Conservation (phyloP, 2,888 invertebrate genomes). For the Cyrtodaria siliqua region DNA sequence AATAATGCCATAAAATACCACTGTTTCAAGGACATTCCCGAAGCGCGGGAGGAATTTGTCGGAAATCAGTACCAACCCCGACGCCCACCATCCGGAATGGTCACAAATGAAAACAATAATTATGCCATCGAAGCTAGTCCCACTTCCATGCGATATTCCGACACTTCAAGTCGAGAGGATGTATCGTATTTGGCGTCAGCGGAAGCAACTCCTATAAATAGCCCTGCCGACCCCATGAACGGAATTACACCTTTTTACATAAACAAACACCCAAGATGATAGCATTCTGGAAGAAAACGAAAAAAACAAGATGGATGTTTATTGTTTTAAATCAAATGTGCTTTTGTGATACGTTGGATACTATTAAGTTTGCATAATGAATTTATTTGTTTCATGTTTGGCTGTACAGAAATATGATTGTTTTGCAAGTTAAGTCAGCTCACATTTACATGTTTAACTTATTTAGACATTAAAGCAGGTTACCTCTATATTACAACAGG, state of each 20-base stretch:
- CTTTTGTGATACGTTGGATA: too few species aligned
- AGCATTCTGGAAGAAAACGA: not conserved
- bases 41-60: slow-evolving; percentile 78
- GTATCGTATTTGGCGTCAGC: slow-evolving; percentile 47
- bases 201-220: slow-evolving; percentile 35
- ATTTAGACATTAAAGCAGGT: too few species aligned
- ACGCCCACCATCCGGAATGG: slow-evolving; percentile 30
- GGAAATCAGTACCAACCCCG: slow-evolving; percentile 73
- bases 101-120: slow-evolving; percentile 57
- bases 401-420: too few species aligned
- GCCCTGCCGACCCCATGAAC: not conserved
- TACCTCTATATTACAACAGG: too few species aligned
- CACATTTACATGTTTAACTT: too few species aligned
- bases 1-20: slow-evolving; percentile 79
- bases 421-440: too few species aligned
- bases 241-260: slow-evolving; percentile 36
- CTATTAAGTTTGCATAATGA: too few species aligned
- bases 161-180: slow-evolving; percentile 60
- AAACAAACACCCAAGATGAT: slow-evolving; percentile 45
- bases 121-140: slow-evolving; percentile 64
- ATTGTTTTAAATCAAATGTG: too few species aligned
- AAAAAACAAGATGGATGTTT: too few species aligned
- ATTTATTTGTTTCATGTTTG: too few species aligned
- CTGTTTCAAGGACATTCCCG: slow-evolving; percentile 81
- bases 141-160: slow-evolving; percentile 62